Percentiles rank a stretch among this genome's conserved stretches.
These are phyloP conservation scores for Phalera bucephala DNA, from an alignment of 2,888 invertebrate species.

Conservation along the genomic window DNA sequence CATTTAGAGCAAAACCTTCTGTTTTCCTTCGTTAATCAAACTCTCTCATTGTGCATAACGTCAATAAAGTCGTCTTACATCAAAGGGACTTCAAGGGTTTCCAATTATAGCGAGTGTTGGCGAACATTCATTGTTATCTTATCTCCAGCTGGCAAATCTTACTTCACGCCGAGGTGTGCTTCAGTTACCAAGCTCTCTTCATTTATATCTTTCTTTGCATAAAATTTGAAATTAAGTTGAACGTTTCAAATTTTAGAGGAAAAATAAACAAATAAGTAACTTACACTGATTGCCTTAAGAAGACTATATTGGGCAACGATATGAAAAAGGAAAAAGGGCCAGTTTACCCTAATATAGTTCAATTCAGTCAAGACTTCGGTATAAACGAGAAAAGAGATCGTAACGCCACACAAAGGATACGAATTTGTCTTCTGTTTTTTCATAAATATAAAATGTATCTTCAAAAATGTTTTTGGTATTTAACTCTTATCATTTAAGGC, in stretches of 20 bases:
- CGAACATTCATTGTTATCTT: conserved; percentile 43
- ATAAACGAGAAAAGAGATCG: conserved; percentile 17
- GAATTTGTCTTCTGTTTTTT: conserved; percentile 1
- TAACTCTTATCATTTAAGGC: too few relatives aligned
- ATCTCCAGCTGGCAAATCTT: conserved; percentile 37
- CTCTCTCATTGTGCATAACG: conserved; percentile 35
- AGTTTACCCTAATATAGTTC: conserved; percentile 16
- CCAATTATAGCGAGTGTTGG: conserved; percentile 40
- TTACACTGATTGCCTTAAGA: conserved; percentile 11
- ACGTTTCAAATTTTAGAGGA: conserved; percentile 12
- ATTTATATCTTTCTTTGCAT: conserved; percentile 4
- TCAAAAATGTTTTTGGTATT: neutral
- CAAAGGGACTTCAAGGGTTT: conserved; percentile 37
- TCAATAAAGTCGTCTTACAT: conserved; percentile 36
- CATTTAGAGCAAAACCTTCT: conserved; percentile 7
- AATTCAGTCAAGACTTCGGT: conserved; percentile 15
- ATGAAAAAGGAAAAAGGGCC: conserved; percentile 20
- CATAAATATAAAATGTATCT: neutral
- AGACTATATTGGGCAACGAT: conserved; percentile 12
- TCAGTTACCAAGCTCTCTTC: conserved; percentile 26
- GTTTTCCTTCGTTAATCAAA: conserved; percentile 31
- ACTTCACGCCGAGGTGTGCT: conserved; percentile 29
- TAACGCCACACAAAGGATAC: conserved; percentile 19
- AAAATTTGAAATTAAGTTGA: neutral
- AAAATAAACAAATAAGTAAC: conserved; percentile 18